Conservation (phyloP, 2,888 invertebrate species). For the Troilus luridus region DNA sequence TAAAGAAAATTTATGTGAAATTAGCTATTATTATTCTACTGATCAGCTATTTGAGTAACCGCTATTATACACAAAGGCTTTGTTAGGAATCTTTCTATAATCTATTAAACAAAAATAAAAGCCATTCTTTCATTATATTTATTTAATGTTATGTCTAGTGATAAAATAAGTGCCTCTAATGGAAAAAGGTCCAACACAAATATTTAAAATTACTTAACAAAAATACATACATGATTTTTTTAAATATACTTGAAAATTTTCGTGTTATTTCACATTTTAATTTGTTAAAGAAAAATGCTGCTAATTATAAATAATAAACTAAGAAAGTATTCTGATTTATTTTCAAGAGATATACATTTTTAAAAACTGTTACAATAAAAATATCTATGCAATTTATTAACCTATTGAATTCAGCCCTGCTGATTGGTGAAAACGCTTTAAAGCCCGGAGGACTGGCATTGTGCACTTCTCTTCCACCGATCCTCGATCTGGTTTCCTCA, state of each 20-base stretch:
- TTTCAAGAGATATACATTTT: background rate
- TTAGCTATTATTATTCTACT: no score
- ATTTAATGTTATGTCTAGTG: background rate
- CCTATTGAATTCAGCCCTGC: conserved; percentile 54
- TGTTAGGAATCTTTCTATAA: background rate
- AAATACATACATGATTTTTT: no score
- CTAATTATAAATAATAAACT: no score
- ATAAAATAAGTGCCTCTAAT: background rate
- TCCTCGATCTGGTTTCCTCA: conserved; percentile 34
- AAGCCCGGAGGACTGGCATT: background rate
- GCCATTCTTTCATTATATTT: background rate
- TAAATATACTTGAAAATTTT: no score
- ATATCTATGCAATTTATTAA: background rate
- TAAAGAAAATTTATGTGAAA: no score
- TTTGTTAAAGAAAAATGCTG: no score
- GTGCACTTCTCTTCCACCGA: conserved; percentile 20
- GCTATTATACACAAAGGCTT: no score
- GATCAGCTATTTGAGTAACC: no score
- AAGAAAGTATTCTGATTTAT: no score
- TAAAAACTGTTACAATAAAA: background rate
- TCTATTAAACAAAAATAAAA: background rate
- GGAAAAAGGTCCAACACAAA: background rate
- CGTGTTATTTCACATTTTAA: no score
- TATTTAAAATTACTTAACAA: background rate
- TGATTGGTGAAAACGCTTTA: conserved; percentile 47